A percentile compares a stretch with the other conserved stretches of the same genome.
Evolutionary conservation across 2,113 vertebrate species (phyloP).

Genomic region (Leucosticte australis): DNA sequence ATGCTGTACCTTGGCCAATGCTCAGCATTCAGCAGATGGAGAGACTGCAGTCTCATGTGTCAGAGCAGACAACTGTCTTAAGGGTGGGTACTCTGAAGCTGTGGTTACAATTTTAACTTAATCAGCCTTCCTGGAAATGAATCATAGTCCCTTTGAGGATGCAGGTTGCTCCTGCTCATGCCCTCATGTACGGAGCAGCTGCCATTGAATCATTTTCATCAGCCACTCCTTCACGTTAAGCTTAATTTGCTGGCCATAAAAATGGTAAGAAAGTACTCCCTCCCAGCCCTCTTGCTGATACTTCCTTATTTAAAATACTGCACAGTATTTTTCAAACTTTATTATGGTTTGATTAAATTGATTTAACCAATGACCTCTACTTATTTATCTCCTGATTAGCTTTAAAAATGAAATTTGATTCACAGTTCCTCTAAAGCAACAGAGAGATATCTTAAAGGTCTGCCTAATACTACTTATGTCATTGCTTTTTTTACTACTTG

Average conservation of each 20-base stretch:
- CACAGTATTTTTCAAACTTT: constrained; percentile 28
- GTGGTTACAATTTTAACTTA: constrained; percentile 39
- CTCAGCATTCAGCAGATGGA: not conserved
- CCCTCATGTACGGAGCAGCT: not conserved
- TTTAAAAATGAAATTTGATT: not conserved
- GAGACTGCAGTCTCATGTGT: constrained; percentile 9
- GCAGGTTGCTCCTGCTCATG: not conserved
- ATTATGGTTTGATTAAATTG: constrained; percentile 34
- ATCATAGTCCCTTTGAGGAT: constrained; percentile 34
- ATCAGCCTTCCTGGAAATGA: constrained; percentile 48
- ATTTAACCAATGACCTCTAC: constrained; percentile 42
- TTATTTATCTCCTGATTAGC: constrained; percentile 24
- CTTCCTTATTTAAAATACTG: not conserved
- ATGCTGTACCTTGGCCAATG: not conserved
- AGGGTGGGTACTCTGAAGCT: constrained; percentile 14
- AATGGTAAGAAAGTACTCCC: constrained; percentile 22
- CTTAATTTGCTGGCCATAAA: constrained; percentile 46
- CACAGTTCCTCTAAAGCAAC: not conserved
- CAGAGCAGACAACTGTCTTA: constrained; percentile 42
- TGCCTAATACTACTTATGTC: not conserved
- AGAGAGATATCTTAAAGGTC: not conserved
- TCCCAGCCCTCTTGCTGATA: not conserved
- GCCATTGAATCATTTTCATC: constrained; percentile 47
- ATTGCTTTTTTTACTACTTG: not conserved
- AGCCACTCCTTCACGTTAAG: constrained; percentile 32